Evolutionary conservation across 2,797 vertebrate species (phyloP).

Genomic region (Delichon dasypus): DNA sequence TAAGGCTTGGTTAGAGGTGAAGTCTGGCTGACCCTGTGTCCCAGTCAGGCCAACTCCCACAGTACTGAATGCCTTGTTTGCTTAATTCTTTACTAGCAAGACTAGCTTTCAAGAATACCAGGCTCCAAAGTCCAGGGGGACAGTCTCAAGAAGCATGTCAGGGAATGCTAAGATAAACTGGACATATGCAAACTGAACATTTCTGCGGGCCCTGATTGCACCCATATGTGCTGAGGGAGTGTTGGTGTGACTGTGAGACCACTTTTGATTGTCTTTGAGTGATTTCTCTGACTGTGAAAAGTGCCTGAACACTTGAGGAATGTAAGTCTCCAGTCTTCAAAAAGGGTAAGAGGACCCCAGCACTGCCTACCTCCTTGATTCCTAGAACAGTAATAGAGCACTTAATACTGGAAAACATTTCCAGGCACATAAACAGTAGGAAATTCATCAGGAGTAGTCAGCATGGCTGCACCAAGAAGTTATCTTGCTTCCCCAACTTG

Average conservation of each 20-base stretch:
- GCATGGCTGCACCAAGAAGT: not conserved
- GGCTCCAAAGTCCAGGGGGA: not conserved
- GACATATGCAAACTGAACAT: accelerated
- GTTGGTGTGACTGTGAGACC: not conserved
- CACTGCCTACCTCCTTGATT: not conserved
- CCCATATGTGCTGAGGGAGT: not conserved
- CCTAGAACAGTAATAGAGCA: not conserved
- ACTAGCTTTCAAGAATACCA: not conserved
- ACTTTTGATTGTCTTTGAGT: not conserved
- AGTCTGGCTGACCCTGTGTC: not conserved
- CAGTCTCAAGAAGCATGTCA: not conserved
- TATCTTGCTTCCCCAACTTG: not conserved
- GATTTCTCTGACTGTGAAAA: not conserved
- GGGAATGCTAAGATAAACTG: not conserved
- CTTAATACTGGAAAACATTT: not conserved
- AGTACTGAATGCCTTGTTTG: not conserved
- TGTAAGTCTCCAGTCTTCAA: not conserved
- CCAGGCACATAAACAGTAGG: not conserved
- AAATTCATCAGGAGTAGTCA: not conserved
- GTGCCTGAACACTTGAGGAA: not conserved
- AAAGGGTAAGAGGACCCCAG: not conserved
- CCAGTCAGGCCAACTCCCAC: not conserved
- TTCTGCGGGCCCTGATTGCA: not conserved
- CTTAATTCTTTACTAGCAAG: not conserved
- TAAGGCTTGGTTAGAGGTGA: not conserved